Evolutionary conservation across 2,113 vertebrate species (phyloP), one percentile per base, ranked within the genome.

Genomic region (Ochotona princeps): DNA sequence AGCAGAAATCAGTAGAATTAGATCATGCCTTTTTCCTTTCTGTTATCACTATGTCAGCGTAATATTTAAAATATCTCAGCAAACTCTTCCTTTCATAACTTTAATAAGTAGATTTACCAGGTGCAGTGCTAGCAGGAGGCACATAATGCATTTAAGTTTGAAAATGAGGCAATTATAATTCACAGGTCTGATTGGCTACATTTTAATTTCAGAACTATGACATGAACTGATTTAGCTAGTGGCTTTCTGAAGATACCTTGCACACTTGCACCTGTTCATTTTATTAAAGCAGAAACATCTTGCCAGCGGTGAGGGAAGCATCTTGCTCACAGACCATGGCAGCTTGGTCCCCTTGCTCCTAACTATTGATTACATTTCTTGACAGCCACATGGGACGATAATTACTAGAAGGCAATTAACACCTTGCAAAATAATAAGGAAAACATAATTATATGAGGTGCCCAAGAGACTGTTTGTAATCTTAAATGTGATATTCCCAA

Each of bases 331-430:
- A 89, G 92, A 69, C 85, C 88, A 21, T 0, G 79, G 95, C 96
- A 97, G 96, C 87, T 97, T 86, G 95, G 93, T 94, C 76, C 88
- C 94, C 92, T 87, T 94, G 74, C 81, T 96, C 92, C 26, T 82
- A 57, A 89, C 61, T 96, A 97, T 96, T 97, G 97, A 98, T 98
- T 97, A 97, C 96, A 97, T 95, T 97, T 95, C 95, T 97, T 97
- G 97, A 97, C 94, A 97, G 89, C 93, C 96, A 96, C 97, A 90
- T 11, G 92, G 96, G 95, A 97, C 97, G 96, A 93, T 97, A 97
- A 97, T 97, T 97, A 97, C 94, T 95, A 93, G 89, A 74, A 97
- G 95, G 96, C 94, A 98, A 98, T 98, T 98, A 98, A 97, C 96
- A 98, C 94, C 91, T 96, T 94, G 89, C 96, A 97, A 97, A 97